phyloP scores from a whole-genome alignment of 2,888 invertebrate genomes.

The Caenorhabditis zanzibari region DNA sequence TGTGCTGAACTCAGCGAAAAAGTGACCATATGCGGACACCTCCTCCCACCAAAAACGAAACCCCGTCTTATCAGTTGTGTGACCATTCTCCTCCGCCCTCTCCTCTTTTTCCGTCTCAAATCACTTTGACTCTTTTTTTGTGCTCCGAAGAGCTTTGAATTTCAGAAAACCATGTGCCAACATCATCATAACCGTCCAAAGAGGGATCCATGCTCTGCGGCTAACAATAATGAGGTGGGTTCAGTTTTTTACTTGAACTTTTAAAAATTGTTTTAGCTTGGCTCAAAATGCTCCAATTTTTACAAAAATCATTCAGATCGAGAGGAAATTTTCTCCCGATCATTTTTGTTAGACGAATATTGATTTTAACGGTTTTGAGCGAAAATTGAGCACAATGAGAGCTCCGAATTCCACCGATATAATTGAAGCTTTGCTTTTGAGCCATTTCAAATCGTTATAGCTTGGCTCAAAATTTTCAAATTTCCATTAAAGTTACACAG shows the following conservation, averaged over 20 bases:
- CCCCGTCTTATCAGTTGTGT: conserved; percentile 50
- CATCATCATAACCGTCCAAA: conserved; percentile 41
- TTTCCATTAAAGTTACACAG: no score
- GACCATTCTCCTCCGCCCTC: conserved; percentile 30
- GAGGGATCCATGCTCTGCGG: conserved; percentile 72
- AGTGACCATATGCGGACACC: conserved; percentile 35
- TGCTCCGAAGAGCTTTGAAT: neutral
- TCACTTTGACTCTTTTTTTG: conserved; percentile 1
- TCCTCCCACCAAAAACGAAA: neutral
- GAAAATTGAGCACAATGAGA: no score
- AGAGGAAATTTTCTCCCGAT: no score
- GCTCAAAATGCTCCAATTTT: no score
- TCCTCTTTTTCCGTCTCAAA: neutral
- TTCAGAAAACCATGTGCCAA: conserved; percentile 46
- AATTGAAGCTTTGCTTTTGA: no score
- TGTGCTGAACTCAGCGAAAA: conserved; percentile 49
- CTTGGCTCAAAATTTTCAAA: no score
- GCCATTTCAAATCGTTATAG: no score
- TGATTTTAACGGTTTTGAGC: no score
- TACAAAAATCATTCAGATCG: no score
- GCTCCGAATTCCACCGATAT: no score
- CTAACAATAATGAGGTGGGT: conserved; percentile 64
- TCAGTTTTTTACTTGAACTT: neutral
- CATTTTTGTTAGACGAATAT: no score
- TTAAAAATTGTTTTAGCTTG: neutral